Base-by-base conservation (phyloP, 2,888 invertebrate genomes). In the Odiellus spinosus region DNA sequence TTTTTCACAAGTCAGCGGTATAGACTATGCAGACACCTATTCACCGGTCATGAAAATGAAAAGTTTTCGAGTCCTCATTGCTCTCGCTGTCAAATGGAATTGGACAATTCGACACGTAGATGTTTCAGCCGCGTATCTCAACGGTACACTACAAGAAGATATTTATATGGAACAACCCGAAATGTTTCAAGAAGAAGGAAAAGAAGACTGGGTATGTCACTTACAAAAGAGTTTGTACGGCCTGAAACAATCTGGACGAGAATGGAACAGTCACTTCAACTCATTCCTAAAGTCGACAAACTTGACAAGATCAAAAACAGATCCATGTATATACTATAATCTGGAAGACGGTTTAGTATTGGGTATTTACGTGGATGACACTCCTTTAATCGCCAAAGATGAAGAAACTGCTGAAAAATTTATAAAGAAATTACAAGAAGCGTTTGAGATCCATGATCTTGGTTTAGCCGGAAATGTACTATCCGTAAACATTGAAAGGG, bases 21-120 rank as follows among this genome's bases (percentile, higher is more conserved):
- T n/a, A n/a, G n/a, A n/a, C n/a, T n/a, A n/a, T n/a, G n/a, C n/a
- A n/a, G n/a, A n/a, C n/a, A n/a, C n/a, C n/a, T n/a, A n/a, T n/a
- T n/a, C 42, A 2, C 20, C 20, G 3, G 42, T 42, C 19, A 42
- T 42, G 21, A 47, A 35, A 21, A n/a, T 46, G 14, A 18, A 35
- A n/a, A 34, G 46, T 3, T 17, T 47, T 21, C 12, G 47, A 19
- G 3, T 45, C 6, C 12, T 47, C 11, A 14, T 47, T 12, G 47
- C 46, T n/a, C 6, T 44, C 5, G n/a, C n/a, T n/a, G n/a, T n/a
- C n/a, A n/a, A n/a, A n/a, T n/a, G n/a, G n/a, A n/a, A n/a, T n/a
- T n/a, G n/a, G n/a, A n/a, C n/a, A n/a, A n/a, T n/a, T n/a, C 43
- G 43, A 19, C 43, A 51, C 42, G 42, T 48, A 42, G 51, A 49